Base-by-base conservation (phyloP, 2,113 vertebrate species). In the Marmota monax region DNA sequence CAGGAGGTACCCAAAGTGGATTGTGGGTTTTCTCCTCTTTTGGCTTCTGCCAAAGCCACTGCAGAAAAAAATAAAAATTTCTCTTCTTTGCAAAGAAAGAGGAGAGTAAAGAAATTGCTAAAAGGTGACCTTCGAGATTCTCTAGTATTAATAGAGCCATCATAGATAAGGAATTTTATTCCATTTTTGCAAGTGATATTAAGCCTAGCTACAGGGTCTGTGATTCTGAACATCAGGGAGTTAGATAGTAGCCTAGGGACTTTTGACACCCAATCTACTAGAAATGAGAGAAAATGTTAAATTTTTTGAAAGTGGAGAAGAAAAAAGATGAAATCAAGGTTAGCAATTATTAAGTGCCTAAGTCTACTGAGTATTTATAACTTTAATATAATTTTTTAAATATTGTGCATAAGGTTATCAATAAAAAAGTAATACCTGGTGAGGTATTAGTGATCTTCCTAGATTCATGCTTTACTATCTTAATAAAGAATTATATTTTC, bases 241-340 rank as follows among this genome's bases (percentile, higher is more conserved):
- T 88, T 96, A 94, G 48, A 82, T 39, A 84, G 39, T 58, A 86
- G 42, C 56, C 74, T 76, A 82, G 73, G 53, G 58, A 87, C 42
- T 96, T 79, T 53, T 86, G 84, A 84, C 58, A 93, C 9, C 61
- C 65, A 94, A 84, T 65, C 34, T 79, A 86, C 4, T 56, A 70
- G n/a, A 88, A 84, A 77, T 73, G 78, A 96, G 70, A 89, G 25
- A 78, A 77, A 97, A 86, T 84, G 76, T 89, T 92, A 45, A 56
- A n/a, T 18, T 63, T 96, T 96, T 3, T 86, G 80, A 74, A 91
- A 96, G 45, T 53, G 83, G 53, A 85, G 29, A 90, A 88, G 48
- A 51, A 92, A 90, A 70, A 58, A 73, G 29, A 65, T 34, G 32
- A 76, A 95, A 74, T 76, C 51, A 92, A 95, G 37, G 7, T 32